Base-by-base conservation (phyloP, 2,113 vertebrate genomes). In the Planiliza haematocheilus region DNA sequence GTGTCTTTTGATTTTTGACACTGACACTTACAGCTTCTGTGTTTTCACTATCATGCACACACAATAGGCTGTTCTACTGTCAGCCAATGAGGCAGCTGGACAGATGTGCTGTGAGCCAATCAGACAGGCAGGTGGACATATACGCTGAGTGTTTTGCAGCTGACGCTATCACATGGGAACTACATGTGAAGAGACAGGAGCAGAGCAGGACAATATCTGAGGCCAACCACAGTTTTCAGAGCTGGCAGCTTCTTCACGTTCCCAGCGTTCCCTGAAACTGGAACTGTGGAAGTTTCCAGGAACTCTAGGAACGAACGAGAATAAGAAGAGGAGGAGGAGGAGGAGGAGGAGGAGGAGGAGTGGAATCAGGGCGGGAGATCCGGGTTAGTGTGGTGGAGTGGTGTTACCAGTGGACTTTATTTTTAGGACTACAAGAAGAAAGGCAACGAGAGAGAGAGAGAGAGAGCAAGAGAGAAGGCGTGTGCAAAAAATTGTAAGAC, bases 261-360 rank as follows among this genome's bases (percentile, higher is more conserved):
- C 79, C 70, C 17, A 2, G 17, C 64, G 18, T 87, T 88, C 78
- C 51, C 59, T 79, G 79, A 70, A 90, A 81, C 61, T 81, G 36
- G 37, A 83, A 81, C 73, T 79, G 75, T 34, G 57, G 24, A 66
- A 42, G 77, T 78, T 90, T 86, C 88, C 85, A 58, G 20, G 86
- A 90, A 89, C 73, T 60, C 63, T 8, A 62, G 66, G 76, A 74
- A 81, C 72, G 36, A 48, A 39, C 4, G 42, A 17, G 62, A 39
- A 59, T 48, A 41, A 55, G 42, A 53, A 49, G 66, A 62, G 66
- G 57, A 58, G 37, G 50, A 36, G 55, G 38, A 65, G 59, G 45
- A 24, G 74, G 7, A 41, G 64, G 58, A 48, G 73, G 7, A 41
- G 64, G 58, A 48, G 73, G 66, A 59, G 56, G 70, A 60, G 64